Base-by-base conservation (phyloP, 2,888 invertebrate species). In the Plagiodera versicolora region DNA sequence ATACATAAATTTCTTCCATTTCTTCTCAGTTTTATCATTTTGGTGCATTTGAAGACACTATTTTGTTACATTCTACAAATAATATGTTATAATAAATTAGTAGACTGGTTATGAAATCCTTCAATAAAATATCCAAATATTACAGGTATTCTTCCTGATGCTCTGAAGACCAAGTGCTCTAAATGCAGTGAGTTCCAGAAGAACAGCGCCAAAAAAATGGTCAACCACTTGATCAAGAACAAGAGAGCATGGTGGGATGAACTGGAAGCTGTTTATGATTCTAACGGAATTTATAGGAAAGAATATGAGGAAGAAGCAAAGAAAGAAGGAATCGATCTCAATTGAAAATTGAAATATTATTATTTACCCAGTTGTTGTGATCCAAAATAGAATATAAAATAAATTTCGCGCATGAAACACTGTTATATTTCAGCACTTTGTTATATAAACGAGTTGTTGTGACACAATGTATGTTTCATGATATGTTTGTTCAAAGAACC, bases 101-200 rank as follows among this genome's bases (percentile, higher is more conserved):
- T n/a, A n/a, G 24, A 4, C 17, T 28, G 9, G 17, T 19, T 19
- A n/a, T 18, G 24, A 10, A 48, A 48, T 5, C 6, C 1, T 24
- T 24, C 24, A 24, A 3, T 24, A 24, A 24, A 24, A 24, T 24
- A 24, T 8, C 24, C 17, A 19, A 20, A 10, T 9, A 2, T 83
- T 82, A 4, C 78, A 88, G 87, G 81, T 19, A 79, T 83, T 0
- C 81, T 91, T 0, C 90, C 90, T 0, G 91, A 91, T 63, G 90
- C 90, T 0, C 75, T 90, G 51, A 78, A 83, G 64, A 86, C 83
- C 3, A 86, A 85, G 50, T 90, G 90, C 75, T 68, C 72, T 61
- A 87, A 88, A 72, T 90, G 90, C 73, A 87, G 83, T 16, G 85
- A 87, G 32, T 80, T 80, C 28, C 90, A 90, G 74, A 85, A 82